These are phyloP conservation scores for Danaus melanippus DNA, from an alignment of 1,140 invertebrate genomes.

Conservation along the genomic window DNA sequence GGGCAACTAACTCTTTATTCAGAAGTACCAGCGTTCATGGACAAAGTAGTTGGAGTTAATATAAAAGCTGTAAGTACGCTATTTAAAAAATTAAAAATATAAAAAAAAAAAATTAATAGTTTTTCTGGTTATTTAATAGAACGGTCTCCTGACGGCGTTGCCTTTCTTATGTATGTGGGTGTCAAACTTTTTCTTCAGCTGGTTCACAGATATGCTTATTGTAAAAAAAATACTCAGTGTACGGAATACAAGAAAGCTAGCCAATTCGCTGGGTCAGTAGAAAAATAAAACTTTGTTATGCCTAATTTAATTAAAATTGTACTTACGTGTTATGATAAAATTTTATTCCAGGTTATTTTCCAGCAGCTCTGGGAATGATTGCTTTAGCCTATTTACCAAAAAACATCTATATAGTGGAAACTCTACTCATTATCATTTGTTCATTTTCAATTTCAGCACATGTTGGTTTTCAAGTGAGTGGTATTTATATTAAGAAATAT, in stretches of 20 bases:
- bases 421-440: constrained; percentile 78
- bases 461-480: constrained; percentile 73
- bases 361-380: constrained; percentile 76
- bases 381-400: constrained; percentile 75
- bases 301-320: too few relatives aligned
- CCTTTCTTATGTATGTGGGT: constrained; percentile 75
- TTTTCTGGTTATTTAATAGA: constrained; percentile 51
- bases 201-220: constrained; percentile 62
- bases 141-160: constrained; percentile 76
- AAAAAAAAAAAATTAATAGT: not conserved
- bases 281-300: not conserved
- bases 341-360: constrained; percentile 67
- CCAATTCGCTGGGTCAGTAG: constrained; percentile 66
- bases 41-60: constrained; percentile 83
- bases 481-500: not conserved
- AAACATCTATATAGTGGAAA: constrained; percentile 73
- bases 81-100: not conserved
- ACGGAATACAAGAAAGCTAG: constrained; percentile 64
- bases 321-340: not conserved
- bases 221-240: constrained; percentile 54
- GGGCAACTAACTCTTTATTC: constrained; percentile 91
- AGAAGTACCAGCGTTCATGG: constrained; percentile 89
- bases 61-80: constrained; percentile 74
- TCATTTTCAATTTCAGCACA: constrained; percentile 81
- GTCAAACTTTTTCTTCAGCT: constrained; percentile 66